Evolutionary conservation across 2,113 vertebrate genomes (phyloP), one percentile per base, ranked within the genome.

Genomic region (Thalassoma bifasciatum): DNA sequence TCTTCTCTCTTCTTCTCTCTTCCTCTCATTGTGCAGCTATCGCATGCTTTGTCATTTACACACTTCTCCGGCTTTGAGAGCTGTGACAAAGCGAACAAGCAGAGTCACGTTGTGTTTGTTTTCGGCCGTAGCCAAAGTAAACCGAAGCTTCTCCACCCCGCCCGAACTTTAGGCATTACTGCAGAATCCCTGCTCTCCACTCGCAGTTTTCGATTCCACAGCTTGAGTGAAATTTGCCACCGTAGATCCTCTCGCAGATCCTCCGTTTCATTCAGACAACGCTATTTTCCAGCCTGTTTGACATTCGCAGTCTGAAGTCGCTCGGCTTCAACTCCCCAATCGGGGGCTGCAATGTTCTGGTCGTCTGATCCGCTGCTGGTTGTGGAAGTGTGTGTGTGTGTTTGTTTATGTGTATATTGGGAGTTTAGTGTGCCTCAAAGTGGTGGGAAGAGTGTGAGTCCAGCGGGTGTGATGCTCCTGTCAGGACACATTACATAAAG

Each of bases 401-500:
- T 42, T n/a, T 36, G 9, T 16, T 47, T 19, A 38, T 53, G 4
- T 52, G 47, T 65, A 11, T 56, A 63, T 49, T 37, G 52, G 46
- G 75, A 72, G 66, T 52, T 47, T 34, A 19, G 44, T 42, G 50
- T 63, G 78, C 68, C 66, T 75, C 66, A 58, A 58, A 56, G 83
- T 52, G 1, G 51, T 57, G 37, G 42, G 19, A 30, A 30, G 60
- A 51, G 66, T 78, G 75, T 72, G 36, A 74, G 72, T 80, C 64
- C 71, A 83, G 79, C 70, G 74, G 66, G 61, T 75, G 81, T 26
- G 77, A 79, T 7, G 14, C 63, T 85, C 51, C 64, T 87, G 81
- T 90, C 89, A 86, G 82, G 87, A 70, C 21, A 38, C 51, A 69
- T 91, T 86, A 86, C 68, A 70, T 83, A 79, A 83, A 84, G 70